These are phyloP conservation scores for Dreissena rostriformis DNA, from an alignment of 1,140 invertebrate species.

Conservation along the genomic window DNA sequence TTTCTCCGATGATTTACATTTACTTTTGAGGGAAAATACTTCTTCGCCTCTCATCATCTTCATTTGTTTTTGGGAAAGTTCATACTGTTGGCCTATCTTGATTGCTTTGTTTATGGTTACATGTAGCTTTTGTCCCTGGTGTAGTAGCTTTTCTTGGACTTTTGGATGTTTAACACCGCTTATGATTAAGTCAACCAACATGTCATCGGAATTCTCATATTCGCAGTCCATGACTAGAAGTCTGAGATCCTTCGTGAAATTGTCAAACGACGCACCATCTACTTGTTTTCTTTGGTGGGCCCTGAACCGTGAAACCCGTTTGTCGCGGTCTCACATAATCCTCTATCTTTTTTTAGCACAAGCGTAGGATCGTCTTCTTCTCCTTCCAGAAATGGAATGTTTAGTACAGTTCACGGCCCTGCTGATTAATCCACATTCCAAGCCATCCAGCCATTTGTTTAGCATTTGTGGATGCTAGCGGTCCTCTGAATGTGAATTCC, in stretches of 20 bases:
- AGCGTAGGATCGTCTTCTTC: constrained; percentile 10
- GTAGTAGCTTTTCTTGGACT: constrained; percentile 11
- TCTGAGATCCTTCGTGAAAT: constrained; percentile 15
- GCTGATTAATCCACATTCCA: constrained; percentile 33
- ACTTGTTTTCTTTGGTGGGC: constrained; percentile 9
- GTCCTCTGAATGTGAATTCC: constrained; percentile 17
- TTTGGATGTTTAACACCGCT: constrained; percentile 19
- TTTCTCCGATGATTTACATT: background rate
- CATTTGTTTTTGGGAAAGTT: constrained; percentile 14
- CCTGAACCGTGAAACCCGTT: constrained; percentile 10
- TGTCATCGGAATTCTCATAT: constrained; percentile 30
- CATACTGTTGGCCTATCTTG: constrained; percentile 30
- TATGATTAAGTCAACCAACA: constrained; percentile 29
- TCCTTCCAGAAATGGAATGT: constrained; percentile 13
- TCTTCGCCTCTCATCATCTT: constrained; percentile 15
- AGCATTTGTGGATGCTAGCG: constrained; percentile 4
- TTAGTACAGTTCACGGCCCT: constrained; percentile 25
- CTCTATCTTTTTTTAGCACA: constrained; percentile 26
- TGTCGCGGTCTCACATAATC: constrained; percentile 21
- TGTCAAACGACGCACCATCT: constrained; percentile 19
- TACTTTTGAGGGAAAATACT: constrained; percentile 2
- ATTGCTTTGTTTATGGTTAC: constrained; percentile 21
- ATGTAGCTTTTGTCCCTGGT: constrained; percentile 14
- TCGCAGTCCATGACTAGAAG: constrained; percentile 22
- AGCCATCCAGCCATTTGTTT: constrained; percentile 27